Evolutionary conservation across 2,113 vertebrate genomes (phyloP).

Genomic region (Neoarius graeffei): DNA sequence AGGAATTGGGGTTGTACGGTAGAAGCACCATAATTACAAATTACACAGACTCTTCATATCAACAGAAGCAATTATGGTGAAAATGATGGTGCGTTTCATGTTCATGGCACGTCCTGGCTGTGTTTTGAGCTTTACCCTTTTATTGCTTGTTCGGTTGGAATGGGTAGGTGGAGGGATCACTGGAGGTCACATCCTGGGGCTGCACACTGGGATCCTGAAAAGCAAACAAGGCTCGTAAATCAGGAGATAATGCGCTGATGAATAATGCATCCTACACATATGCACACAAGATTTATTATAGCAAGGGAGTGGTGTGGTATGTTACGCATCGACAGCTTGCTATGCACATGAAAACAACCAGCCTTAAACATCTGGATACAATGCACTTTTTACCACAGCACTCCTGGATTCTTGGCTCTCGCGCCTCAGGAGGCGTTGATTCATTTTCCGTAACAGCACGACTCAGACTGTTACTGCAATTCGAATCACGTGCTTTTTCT

Average conservation of each 20-base stretch:
- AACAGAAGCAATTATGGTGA: too few species aligned
- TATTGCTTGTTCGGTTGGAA: constrained; percentile 97
- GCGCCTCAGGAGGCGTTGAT: too few species aligned
- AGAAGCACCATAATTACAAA: neutral
- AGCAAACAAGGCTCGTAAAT: constrained; percentile 47
- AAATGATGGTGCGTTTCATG: neutral
- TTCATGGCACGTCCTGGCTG: neutral
- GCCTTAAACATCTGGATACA: neutral
- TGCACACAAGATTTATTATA: neutral
- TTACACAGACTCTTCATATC: neutral
- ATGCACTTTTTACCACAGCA: neutral
- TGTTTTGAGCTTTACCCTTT: constrained; percentile 39
- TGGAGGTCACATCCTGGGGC: constrained; percentile 93
- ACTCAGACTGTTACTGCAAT: neutral
- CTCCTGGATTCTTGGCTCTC: too few species aligned
- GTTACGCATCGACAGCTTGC: neutral
- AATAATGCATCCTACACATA: neutral
- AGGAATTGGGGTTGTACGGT: too few species aligned
- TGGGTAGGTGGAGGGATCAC: constrained; percentile 93
- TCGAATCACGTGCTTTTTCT: neutral
- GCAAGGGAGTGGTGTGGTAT: neutral
- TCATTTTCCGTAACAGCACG: neutral
- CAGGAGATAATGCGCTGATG: constrained; percentile 43
- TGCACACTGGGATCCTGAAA: constrained; percentile 88
- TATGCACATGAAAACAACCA: neutral